Evolutionary conservation across 2,888 invertebrate species (phyloP), one percentile per base, ranked within the genome.

Genomic region (Xanthorhoe spadicearia): DNA sequence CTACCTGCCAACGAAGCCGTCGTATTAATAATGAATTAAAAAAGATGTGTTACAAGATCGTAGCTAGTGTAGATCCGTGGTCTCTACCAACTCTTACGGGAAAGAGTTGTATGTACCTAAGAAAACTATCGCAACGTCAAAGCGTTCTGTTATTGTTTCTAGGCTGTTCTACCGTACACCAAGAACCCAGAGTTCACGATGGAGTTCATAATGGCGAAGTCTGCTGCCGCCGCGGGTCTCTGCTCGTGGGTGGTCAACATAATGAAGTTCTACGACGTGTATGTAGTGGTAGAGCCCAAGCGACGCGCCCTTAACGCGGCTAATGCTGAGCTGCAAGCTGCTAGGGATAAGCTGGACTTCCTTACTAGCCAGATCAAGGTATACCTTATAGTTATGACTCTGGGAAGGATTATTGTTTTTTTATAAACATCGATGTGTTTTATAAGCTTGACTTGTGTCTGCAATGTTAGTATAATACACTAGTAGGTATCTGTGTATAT

Each of bases 161-260:
- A 92, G 93, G 93, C 93, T 0, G 93, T 94, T 1, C 86, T 91
- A 66, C 94, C 94, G 17, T 95, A 95, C 81, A 87, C 94, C 15
- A 94, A 94, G 75, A 94, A 96, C 81, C 95, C 95, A 10, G 98
- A 98, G 74, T 99, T 99, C 85, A 95, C 95, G 74, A 96, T 97
- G 0, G 97, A 97, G 48, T 96, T 96, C 73, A 97, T 99, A 79
- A 87, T 95, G 74, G 94, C 95, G 0, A 99, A 99, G 88, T 99
- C 98, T 0, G 94, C 95, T 38, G 99, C 99, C 15, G 99, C 99
- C 18, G 97, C 98, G 60, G 97, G 99, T 23, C 93, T 99, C 8
- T 98, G 98, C 82, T 96, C 98, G 1, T 99, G 99, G 98, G 98
- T 97, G 1, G 96, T 98, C 74, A 99, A 99, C 87, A 98, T 99